phyloP scores from a whole-genome alignment of 2,797 vertebrate genomes.

The Pseudochirops cupreus region DNA sequence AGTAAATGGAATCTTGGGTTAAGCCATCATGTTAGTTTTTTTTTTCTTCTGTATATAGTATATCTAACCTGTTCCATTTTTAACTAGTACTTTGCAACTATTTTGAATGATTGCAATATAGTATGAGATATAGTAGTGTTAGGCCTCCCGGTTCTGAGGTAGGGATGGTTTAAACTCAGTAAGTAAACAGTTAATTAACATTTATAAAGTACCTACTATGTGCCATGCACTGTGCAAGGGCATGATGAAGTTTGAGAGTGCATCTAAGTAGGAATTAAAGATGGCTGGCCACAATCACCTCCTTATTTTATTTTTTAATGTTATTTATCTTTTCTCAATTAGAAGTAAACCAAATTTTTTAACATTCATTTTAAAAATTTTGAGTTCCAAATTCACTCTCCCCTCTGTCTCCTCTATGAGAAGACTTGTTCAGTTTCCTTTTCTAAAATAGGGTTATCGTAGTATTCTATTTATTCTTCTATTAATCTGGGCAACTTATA shows the following conservation, averaged over 20 bases:
- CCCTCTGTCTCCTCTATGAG: not conserved
- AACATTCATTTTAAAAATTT: not conserved
- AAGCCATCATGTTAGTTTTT: not conserved
- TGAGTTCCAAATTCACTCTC: not conserved
- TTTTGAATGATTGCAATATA: not conserved
- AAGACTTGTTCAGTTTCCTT: not conserved
- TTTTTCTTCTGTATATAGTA: not conserved
- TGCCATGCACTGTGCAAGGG: not conserved
- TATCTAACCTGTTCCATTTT: not conserved
- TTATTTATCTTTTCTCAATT: not conserved
- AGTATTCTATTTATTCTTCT: too few relatives aligned
- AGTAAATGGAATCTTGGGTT: not conserved
- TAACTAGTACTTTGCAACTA: not conserved
- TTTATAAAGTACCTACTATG: not conserved
- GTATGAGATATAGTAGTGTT: not conserved
- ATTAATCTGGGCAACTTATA: too few relatives aligned
- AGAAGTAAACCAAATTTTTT: not conserved
- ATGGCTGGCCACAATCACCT: not conserved
- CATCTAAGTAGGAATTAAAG: not conserved
- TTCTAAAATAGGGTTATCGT: too few relatives aligned
- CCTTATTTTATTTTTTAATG: not conserved
- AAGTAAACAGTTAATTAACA: not conserved
- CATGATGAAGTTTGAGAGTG: not conserved
- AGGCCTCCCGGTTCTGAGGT: not conserved
- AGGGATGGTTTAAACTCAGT: not conserved